Percentiles rank a stretch among this genome's conserved stretches.
These are phyloP conservation scores for Zootermopsis nevadensis DNA, from an alignment of 2,888 invertebrate species.

Conservation along the genomic window DNA sequence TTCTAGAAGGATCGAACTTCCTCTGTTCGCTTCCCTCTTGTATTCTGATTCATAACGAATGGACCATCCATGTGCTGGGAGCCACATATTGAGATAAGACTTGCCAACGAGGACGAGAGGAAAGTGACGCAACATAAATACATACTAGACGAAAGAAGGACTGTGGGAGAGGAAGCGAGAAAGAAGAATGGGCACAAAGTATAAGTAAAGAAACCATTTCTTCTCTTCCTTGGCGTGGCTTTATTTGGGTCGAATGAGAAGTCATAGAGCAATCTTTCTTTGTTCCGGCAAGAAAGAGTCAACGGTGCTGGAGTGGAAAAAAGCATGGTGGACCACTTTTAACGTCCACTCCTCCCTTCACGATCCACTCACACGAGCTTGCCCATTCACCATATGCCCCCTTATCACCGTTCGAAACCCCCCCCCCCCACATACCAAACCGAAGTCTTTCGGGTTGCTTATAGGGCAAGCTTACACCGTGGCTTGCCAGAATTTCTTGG, in stretches of 20 bases:
- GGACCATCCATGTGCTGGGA: neutral
- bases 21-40: neutral
- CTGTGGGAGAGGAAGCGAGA: neutral
- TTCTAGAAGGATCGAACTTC: neutral
- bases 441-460: neutral
- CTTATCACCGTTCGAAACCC: neutral
- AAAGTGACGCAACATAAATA: constrained; percentile 26
- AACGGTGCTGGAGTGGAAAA: neutral
- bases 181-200: neutral
- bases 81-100: neutral
- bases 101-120: neutral
- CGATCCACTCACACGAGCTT: constrained; percentile 19
- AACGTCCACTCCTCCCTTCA: neutral
- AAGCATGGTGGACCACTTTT: constrained; percentile 21
- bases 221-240: constrained; percentile 15
- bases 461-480: neutral
- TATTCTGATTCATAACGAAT: constrained; percentile 10
- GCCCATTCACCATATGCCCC: constrained; percentile 29
- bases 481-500: constrained; percentile 18
- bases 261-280: constrained; percentile 32
- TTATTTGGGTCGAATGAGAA: constrained; percentile 39
- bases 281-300: constrained; percentile 9
- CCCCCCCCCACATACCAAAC: neutral
- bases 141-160: neutral
- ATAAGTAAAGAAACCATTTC: constrained; percentile 4